Base-by-base conservation (phyloP, 2,888 invertebrate species). In the Orchesella flavescens region DNA sequence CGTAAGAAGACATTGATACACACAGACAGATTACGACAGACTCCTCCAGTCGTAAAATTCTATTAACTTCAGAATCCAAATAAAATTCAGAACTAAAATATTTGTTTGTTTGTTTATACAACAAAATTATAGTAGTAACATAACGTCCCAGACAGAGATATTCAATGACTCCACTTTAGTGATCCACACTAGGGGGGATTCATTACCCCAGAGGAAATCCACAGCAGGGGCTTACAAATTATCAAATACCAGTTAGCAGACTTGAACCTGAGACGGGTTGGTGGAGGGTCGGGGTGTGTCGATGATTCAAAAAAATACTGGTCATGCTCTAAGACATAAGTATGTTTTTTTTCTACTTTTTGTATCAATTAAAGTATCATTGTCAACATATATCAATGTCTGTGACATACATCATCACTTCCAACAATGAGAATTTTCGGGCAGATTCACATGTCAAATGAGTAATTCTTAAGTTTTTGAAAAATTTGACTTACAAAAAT, bases 141-240 rank as follows among this genome's bases (percentile, higher is more conserved):
- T 4, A 34, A 34, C 34, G 34, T 71, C 63, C 63, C 71, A 78
- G 78, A 78, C 78, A 71, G 24, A 73, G 49, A 19, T 44, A 73
- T 61, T 72, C 65, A 66, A 66, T 66, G 83, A 74, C 83, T 83
- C 83, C 78, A 78, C 71, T 68, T 74, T 71, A 69, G 79, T 63
- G 74, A 63, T 66, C 78, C 85, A 61, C 85, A 79, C 19, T 83
- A 80, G 87, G 87, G 85, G 87, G 75, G 83, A 83, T 85, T 87
- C 87, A 87, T 88, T 88, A 86, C 87, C 87, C 85, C 88, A 84
- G 86, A 85, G 86, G 84, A 81, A 84, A 84, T 57, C 82, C 84
- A 21, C 87, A 87, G 86, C 85, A 86, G 85, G 87, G 76, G 53
- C 86, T 77, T 85, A 85, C 85, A 85, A 87, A 87, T 87, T 87